A percentile compares a stretch with the other conserved stretches of the same genome.
Evolutionary conservation across 2,113 vertebrate genomes (phyloP).

Genomic region (Dromiciops gliroides): DNA sequence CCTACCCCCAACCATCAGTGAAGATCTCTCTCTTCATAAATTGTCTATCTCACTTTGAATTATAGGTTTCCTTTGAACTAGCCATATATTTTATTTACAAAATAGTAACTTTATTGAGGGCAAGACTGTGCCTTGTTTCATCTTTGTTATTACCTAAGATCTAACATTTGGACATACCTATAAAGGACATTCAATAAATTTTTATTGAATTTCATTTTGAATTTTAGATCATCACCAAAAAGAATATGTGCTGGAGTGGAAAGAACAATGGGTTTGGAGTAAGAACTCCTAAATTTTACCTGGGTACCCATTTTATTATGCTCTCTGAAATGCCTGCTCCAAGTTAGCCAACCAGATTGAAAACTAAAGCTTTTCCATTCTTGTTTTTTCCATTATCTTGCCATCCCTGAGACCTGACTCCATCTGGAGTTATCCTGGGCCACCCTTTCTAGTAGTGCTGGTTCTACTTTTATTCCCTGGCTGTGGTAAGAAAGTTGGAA

Average conservation of each 20-base stretch:
- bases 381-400: background rate
- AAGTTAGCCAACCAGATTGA: background rate
- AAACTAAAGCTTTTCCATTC: background rate
- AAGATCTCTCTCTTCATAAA: background rate
- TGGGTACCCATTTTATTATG: background rate
- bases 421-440: background rate
- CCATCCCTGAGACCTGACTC: background rate
- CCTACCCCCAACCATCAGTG: background rate
- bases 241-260: background rate
- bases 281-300: background rate
- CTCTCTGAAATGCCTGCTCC: background rate
- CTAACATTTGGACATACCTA: too few relatives aligned
- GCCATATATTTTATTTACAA: background rate
- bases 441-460: background rate
- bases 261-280: background rate
- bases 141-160: background rate
- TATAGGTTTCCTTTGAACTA: background rate
- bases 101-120: background rate
- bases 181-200: too few relatives aligned
- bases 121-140: background rate
- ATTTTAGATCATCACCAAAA: background rate
- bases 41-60: background rate
- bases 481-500: too few relatives aligned
- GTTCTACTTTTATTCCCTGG: background rate
- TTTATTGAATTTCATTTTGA: background rate